Evolutionary conservation across 2,888 invertebrate species (phyloP).

Genomic region (Tinea pellionella): DNA sequence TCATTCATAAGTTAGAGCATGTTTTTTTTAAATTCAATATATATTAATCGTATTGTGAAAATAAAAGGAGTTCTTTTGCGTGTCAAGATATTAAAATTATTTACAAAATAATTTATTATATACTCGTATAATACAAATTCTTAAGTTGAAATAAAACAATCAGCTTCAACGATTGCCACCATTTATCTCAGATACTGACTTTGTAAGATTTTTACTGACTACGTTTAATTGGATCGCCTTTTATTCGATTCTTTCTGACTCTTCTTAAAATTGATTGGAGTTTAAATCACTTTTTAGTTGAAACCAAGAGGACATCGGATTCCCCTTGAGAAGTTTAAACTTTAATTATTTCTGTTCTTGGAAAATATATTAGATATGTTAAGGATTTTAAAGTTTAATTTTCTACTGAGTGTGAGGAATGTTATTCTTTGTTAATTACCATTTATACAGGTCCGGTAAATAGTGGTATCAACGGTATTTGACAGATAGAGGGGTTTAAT

Average conservation of each 20-base stretch:
- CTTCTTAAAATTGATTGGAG: slow-evolving; percentile 28
- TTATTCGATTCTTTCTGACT: slow-evolving; percentile 23
- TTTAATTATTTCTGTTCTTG: slow-evolving; percentile 19
- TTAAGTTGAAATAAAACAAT: background rate
- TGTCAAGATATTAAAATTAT: too few species aligned
- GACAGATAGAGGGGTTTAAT: too few species aligned
- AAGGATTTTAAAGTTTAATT: background rate
- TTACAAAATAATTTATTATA: too few species aligned
- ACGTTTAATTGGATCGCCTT: slow-evolving; percentile 37
- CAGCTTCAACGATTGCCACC: slow-evolving; percentile 17
- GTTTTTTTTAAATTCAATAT: too few species aligned
- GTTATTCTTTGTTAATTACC: too few species aligned
- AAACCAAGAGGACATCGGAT: slow-evolving; percentile 17
- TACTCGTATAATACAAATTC: too few species aligned
- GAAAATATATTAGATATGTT: background rate
- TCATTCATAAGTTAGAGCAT: too few species aligned
- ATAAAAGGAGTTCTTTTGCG: too few species aligned
- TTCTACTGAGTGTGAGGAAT: too few species aligned
- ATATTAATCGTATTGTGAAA: too few species aligned
- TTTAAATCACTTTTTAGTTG: slow-evolving; percentile 21
- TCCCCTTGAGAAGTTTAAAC: slow-evolving; percentile 19
- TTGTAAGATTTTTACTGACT: slow-evolving; percentile 21
- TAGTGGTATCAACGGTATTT: too few species aligned
- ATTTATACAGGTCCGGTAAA: too few species aligned
- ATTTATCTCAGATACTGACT: slow-evolving; percentile 28